Base-by-base conservation (phyloP, 2,113 vertebrate genomes). In the Taurulus bubalis region DNA sequence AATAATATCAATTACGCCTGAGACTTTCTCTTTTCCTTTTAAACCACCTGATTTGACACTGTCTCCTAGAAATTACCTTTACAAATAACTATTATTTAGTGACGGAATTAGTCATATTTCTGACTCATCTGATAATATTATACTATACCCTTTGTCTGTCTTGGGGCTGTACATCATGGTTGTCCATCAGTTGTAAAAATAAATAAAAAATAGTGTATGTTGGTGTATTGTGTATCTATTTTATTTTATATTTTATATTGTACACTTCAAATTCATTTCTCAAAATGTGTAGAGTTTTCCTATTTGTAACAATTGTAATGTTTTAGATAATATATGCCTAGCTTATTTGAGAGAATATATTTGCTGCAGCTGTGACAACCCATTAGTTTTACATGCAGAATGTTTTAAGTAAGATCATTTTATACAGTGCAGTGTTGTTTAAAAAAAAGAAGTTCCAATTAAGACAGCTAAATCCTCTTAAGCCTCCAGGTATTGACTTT, bases 401-500 rank as follows among this genome's bases (percentile, higher is more conserved):
- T 56, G 32, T 62, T 51, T 28, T 26, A 20, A 53, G 26, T 8
- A 45, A 15, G 3, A 40, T 26, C 2, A 63, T 74, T 62, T 60
- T n/a, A 34, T 22, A 51, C 24, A 32, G 47, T 26, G 6, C 51
- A 60, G 30, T 24, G n/a, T 51, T 47, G 15, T 73, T 40, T 63
- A 30, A 36, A 1, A 34, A n/a, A 22, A 42, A 63, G 42, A 71
- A 30, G 5, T 34, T 65, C 15, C 14, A 59, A 60, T 70, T 53
- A 40, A 75, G 65, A 65, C 58, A 6, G 32, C 38, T 51, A 66
- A 60, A 42, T 71, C 47, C 14, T 49, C 6, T 47, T 30, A 49
- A 64, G 56, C 24, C 20, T 58, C 47, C 0, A 7, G 62, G 70
- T 32, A 53, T 26, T 40, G 28, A 49, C 64, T 55, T 36, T 6